These are phyloP conservation scores for Dicranocentrus wangi DNA, from an alignment of 2,888 invertebrate species.

Conservation along the genomic window DNA sequence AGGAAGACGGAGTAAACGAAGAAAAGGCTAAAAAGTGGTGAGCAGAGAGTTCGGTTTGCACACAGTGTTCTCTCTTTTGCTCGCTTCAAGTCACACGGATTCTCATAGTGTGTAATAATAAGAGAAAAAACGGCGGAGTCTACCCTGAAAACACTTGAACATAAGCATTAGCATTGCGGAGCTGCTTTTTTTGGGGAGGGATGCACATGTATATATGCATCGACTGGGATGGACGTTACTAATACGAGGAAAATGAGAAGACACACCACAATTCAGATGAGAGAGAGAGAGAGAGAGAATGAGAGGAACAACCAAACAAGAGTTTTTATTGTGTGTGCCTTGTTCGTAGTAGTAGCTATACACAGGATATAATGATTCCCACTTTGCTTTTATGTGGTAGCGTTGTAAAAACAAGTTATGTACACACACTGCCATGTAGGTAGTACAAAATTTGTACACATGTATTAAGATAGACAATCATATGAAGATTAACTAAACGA, in stretches of 20 bases:
- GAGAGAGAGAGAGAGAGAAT: constrained; percentile 37
- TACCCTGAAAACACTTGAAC: constrained; percentile 49
- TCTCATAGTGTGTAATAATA: constrained; percentile 26
- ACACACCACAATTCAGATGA: constrained; percentile 30
- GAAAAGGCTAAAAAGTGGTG: constrained; percentile 28
- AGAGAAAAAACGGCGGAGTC: constrained; percentile 50
- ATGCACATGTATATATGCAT: constrained; percentile 38
- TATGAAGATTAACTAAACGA: no score
- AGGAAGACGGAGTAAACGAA: constrained; percentile 40
- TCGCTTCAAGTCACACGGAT: constrained; percentile 54
- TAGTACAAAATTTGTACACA: constrained; percentile 8
- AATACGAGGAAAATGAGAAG: constrained; percentile 13
- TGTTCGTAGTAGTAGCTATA: no score
- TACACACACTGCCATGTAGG: constrained; percentile 36
- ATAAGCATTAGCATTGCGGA: constrained; percentile 27
- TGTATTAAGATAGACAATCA: neutral
- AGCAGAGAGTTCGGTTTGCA: constrained; percentile 27
- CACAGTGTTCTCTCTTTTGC: constrained; percentile 30
- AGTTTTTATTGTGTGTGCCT: constrained; percentile 44
- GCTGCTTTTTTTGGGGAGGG: constrained; percentile 12
- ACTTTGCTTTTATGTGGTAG: no score
- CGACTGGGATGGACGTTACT: neutral
- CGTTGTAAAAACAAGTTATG: constrained; percentile 28
- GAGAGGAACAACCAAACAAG: constrained; percentile 11
- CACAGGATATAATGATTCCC: no score